Percentiles rank a stretch among this genome's conserved stretches.
phyloP scores from a whole-genome alignment of 2,113 vertebrate species.

The Xyrauchen texanus region DNA sequence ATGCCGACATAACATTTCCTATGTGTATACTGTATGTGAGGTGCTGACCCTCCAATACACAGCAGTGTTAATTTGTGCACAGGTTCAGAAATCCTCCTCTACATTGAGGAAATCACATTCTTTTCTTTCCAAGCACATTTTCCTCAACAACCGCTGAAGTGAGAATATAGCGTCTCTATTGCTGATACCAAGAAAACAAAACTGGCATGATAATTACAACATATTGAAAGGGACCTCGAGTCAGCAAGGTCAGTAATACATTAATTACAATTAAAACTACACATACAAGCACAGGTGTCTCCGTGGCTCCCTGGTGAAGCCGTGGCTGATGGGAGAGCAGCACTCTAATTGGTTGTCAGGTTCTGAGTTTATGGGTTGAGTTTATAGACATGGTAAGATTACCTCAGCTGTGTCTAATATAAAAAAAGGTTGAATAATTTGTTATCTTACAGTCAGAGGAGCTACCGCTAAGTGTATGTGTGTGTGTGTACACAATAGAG shows the following conservation, averaged over 20 bases:
- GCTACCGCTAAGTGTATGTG: conserved; percentile 10
- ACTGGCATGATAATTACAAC: conserved; percentile 23
- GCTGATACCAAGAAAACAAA: not conserved
- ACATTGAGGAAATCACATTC: not conserved
- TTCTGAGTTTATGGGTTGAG: conserved; percentile 6
- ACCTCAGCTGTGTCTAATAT: conserved; percentile 1
- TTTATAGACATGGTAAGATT: conserved; percentile 4
- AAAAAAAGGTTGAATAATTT: conserved; percentile 35
- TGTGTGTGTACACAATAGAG: conserved; percentile 11
- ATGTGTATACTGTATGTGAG: too few species aligned
- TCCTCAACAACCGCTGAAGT: conserved; percentile 4
- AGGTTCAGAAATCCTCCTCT: not conserved
- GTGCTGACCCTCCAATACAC: not conserved
- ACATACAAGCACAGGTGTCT: conserved; percentile 6
- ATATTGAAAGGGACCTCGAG: conserved; percentile 35
- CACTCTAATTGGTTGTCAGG: conserved; percentile 49
- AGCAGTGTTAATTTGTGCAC: not conserved
- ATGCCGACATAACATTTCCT: too few species aligned
- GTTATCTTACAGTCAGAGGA: conserved; percentile 30
- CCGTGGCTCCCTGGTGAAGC: not conserved
- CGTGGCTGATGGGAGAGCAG: conserved; percentile 2
- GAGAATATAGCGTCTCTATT: not conserved
- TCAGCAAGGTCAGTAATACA: conserved; percentile 24
- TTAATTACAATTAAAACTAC: conserved; percentile 25
- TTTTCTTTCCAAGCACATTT: not conserved